These are phyloP conservation scores for Rhyacichthys aspro DNA, from an alignment of 2,797 vertebrate species.

Conservation along the genomic window DNA sequence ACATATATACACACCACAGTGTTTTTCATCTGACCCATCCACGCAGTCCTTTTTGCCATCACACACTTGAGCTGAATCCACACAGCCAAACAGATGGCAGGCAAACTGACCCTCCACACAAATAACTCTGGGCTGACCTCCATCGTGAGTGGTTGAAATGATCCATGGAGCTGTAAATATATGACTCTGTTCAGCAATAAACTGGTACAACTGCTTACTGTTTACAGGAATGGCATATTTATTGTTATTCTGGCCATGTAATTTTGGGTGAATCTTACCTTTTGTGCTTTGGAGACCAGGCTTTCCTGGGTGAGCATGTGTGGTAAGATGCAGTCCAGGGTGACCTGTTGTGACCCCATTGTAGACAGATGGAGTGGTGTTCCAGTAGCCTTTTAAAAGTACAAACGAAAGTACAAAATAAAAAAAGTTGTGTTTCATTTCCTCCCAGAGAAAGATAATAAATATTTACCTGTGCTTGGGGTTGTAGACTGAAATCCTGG, in stretches of 20 bases:
- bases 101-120: constrained; percentile 81
- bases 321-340: constrained; percentile 54
- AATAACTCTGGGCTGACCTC: constrained; percentile 68
- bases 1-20: constrained; percentile 74
- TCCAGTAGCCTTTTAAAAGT: constrained; percentile 15
- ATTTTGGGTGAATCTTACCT: constrained; percentile 27
- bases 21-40: constrained; percentile 84
- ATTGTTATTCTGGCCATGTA: no score
- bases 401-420: background rate
- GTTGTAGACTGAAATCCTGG: constrained; percentile 65
- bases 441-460: background rate
- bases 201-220: background rate
- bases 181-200: background rate
- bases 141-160: constrained; percentile 30
- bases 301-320: constrained; percentile 27
- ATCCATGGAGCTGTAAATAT: constrained; percentile 45
- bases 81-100: constrained; percentile 81
- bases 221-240: background rate
- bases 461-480: constrained; percentile 21
- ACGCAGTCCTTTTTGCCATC: constrained; percentile 81
- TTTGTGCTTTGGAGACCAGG: constrained; percentile 60
- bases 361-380: no score
- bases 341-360: constrained; percentile 40
- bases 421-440: background rate
- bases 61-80: constrained; percentile 78